Conservation (phyloP, 2,888 invertebrate genomes). For the Phytoseiulus persimilis region DNA sequence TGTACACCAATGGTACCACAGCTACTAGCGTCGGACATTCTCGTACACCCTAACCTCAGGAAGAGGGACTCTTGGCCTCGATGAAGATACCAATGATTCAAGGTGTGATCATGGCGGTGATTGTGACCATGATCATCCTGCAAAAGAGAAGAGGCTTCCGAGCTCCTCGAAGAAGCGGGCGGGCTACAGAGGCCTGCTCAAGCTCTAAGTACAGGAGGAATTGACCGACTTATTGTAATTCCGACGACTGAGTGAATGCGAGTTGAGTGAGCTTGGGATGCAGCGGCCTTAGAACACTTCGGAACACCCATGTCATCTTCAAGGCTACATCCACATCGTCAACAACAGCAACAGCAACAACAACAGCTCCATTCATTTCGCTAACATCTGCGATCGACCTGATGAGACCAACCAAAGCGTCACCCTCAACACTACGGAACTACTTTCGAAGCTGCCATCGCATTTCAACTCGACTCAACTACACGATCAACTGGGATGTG, state of each 20-base stretch:
- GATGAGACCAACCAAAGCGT: not conserved
- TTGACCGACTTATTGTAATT: not conserved
- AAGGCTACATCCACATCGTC: not conserved
- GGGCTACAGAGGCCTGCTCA: not conserved
- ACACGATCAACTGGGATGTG: constrained; percentile 5
- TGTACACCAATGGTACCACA: constrained; percentile 38
- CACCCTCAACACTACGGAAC: not conserved
- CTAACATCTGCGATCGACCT: too few relatives aligned
- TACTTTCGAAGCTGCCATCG: not conserved
- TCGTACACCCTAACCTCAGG: constrained; percentile 21
- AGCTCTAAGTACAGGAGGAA: not conserved
- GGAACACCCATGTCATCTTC: not conserved
- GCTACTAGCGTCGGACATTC: constrained; percentile 37
- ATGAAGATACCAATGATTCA: not conserved
- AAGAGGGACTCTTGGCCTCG: constrained; percentile 6
- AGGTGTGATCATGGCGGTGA: not conserved
- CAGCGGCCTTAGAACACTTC: not conserved
- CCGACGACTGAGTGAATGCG: not conserved
- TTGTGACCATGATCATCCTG: not conserved
- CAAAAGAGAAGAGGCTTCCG: not conserved
- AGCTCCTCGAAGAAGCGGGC: constrained; percentile 7
- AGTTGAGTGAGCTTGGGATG: not conserved
- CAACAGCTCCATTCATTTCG: not conserved
- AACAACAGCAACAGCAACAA: not conserved
- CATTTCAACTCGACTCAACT: not conserved